Evolutionary conservation across 2,797 vertebrate species (phyloP).

Genomic region (Leptoclinus maculatus): DNA sequence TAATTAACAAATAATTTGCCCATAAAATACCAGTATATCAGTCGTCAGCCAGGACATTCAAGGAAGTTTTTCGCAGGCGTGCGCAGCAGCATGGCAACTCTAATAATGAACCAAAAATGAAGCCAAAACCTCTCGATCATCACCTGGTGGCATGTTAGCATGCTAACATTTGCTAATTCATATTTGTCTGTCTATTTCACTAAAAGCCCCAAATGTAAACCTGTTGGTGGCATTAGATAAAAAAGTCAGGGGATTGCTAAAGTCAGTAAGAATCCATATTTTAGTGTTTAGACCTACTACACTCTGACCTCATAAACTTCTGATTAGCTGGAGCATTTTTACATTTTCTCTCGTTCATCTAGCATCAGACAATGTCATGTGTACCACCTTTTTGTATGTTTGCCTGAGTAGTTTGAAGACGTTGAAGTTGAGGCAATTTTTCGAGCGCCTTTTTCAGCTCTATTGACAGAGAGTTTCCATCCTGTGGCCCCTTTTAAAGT

Average conservation of each 20-base stretch:
- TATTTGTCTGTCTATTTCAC: not conserved
- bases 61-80: not conserved
- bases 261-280: not conserved
- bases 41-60: no score
- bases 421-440: not conserved
- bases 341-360: not conserved
- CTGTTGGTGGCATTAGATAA: not conserved
- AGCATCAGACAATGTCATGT: not conserved
- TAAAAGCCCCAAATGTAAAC: not conserved
- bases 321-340: not conserved
- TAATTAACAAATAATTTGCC: no score
- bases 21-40: no score
- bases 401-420: not conserved
- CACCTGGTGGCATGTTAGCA: not conserved
- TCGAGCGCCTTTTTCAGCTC: not conserved
- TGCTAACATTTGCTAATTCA: not conserved
- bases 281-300: no score
- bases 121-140: no score
- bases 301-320: not conserved
- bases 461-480: slow-evolving; percentile 10
- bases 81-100: no score
- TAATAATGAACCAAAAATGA: no score
- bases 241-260: not conserved
- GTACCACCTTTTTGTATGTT: not conserved
- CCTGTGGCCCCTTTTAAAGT: not conserved